A percentile compares a stretch with the other conserved stretches of the same genome.
Conservation (phyloP, 1,140 invertebrate species). For the Episyrphus balteatus region DNA sequence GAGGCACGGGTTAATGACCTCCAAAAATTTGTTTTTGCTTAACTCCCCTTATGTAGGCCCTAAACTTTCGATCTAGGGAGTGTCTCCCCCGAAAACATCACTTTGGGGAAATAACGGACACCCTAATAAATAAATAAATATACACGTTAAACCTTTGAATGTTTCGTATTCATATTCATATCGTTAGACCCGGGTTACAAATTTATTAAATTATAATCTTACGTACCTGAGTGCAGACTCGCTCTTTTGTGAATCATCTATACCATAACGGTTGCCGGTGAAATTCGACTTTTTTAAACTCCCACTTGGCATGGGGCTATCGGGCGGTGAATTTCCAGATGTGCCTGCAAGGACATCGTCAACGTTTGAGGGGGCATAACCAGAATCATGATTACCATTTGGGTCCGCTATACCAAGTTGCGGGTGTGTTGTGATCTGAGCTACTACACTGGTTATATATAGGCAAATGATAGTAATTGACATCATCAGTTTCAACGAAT, state of each 20-base stretch:
- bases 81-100: too few species aligned
- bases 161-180: too few species aligned
- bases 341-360: conserved; percentile 40
- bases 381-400: conserved; percentile 70
- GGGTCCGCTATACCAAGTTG: conserved; percentile 44
- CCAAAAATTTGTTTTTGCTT: too few species aligned
- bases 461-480: background rate
- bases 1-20: too few species aligned
- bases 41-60: too few species aligned
- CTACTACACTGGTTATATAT: conserved; percentile 40
- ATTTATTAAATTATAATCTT: background rate
- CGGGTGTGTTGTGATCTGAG: conserved; percentile 43
- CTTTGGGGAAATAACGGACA: too few species aligned
- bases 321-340: conserved; percentile 37
- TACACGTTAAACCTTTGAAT: too few species aligned
- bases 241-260: conserved; percentile 30
- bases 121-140: too few species aligned
- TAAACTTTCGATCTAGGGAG: too few species aligned
- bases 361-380: conserved; percentile 58
- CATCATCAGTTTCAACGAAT: too few species aligned
- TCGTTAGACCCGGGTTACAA: too few species aligned
- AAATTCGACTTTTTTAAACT: conserved; percentile 30
- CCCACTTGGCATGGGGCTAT: conserved; percentile 41
- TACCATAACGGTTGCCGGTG: conserved; percentile 25
- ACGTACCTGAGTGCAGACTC: conserved; percentile 32